Base-by-base conservation (phyloP, 2,113 vertebrate genomes). In the Camelus bactrianus region DNA sequence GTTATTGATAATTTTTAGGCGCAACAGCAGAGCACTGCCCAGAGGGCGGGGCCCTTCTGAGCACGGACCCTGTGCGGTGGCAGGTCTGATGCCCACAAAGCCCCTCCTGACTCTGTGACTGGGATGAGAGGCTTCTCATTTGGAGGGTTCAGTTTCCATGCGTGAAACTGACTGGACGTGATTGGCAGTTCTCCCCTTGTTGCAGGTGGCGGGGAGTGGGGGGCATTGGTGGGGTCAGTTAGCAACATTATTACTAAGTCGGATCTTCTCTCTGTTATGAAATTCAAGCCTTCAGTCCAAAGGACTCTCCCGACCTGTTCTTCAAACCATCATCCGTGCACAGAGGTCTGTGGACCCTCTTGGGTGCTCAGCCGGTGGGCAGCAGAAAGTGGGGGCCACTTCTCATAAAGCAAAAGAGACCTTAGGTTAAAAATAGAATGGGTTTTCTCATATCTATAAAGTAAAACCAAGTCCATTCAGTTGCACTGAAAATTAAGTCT, bases 31-130 rank as follows among this genome's bases (percentile, higher is more conserved):
- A 72, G 5, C 19, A 35, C 26, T 30, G 56, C 52, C 35, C 11
- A 14, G 6, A 70, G 17, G n/a, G 11, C 0, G 12, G n/a, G 73
- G 26, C 24, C 54, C 56, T 89, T 64, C 6, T 35, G 38, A 89
- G 22, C 13, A 0, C 8, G 46, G 17, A 2, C 8, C 12, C 17
- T 22, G 35, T 5, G 35, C 7, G 38, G 7, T 8, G 11, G 2
- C 1, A 2, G 64, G 5, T 14, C 10, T 30, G n/a, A 12, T 11
- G 14, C 8, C 70, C 5, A 1, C 17, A 54, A 14, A 67, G 15
- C 6, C 13, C 15, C 24, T 46, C 22, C 20, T n/a, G 54, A 8
- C 30, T 77, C 60, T 4, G 50, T 8, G 54, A 69, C 19, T 30
- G 13, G 48, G 19, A 87, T 6, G 42, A 79, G 73, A 89, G 20